Conservation (phyloP, 2,888 invertebrate species). For the Drosophila picticornis region DNA sequence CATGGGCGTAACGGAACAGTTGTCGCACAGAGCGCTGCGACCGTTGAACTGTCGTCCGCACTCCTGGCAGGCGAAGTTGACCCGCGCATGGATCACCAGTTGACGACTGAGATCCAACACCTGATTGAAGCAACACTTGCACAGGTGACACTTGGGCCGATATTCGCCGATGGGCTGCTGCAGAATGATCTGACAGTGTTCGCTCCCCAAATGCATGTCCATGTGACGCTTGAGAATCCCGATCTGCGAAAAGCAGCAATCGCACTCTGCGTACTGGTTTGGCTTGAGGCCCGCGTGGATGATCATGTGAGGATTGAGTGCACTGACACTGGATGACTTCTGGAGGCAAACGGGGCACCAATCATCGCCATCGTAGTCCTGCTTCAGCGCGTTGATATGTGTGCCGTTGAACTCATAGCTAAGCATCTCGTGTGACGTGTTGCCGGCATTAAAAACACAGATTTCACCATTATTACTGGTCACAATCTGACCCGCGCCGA, state of each 20-base stretch:
- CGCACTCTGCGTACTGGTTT: constrained; percentile 87
- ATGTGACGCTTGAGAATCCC: constrained; percentile 89
- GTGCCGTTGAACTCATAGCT: constrained; percentile 85
- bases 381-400: constrained; percentile 87
- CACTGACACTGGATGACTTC: constrained; percentile 88
- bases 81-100: constrained; percentile 87
- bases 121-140: constrained; percentile 87
- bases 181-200: constrained; percentile 89
- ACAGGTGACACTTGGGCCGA: constrained; percentile 89
- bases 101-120: constrained; percentile 90
- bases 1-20: constrained; percentile 86
- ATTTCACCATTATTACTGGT: constrained; percentile 52
- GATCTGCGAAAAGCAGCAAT: constrained; percentile 89
- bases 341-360: constrained; percentile 88
- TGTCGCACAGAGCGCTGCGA: constrained; percentile 88
- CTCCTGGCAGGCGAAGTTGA: no score
- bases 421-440: constrained; percentile 51
- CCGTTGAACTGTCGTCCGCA: constrained; percentile 90
- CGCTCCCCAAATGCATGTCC: constrained; percentile 87
- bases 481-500: constrained; percentile 39
- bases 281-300: constrained; percentile 87
- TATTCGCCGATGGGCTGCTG: constrained; percentile 88
- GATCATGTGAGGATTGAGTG: constrained; percentile 89
- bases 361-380: constrained; percentile 85
- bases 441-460: constrained; percentile 59